Conservation (phyloP, 2,797 vertebrate genomes). For the Chiloscyllium punctatum region DNA sequence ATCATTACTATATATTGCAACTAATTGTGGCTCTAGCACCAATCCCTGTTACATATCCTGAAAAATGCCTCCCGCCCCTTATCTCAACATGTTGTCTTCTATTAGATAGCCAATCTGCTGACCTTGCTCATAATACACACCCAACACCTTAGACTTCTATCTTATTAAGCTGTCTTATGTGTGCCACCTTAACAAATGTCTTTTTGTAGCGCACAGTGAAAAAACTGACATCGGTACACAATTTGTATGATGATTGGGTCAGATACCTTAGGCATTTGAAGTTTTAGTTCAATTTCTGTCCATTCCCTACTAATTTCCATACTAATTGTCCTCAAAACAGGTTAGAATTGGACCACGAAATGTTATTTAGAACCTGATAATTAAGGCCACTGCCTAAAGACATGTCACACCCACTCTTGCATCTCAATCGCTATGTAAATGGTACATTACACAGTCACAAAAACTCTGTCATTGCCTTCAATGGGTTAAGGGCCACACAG, state of each 20-base stretch:
- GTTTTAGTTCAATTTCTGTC: neutral
- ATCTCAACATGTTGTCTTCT: too few relatives aligned
- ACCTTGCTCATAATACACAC: too few relatives aligned
- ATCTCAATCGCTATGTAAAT: neutral
- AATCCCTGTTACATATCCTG: too few relatives aligned
- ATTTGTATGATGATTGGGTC: neutral
- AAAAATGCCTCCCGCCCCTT: too few relatives aligned
- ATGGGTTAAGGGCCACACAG: neutral
- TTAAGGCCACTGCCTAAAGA: neutral
- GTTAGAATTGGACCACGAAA: neutral
- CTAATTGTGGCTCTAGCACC: too few relatives aligned
- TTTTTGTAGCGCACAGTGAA: neutral
- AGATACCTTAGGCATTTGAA: neutral
- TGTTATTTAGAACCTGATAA: neutral
- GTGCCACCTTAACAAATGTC: too few relatives aligned
- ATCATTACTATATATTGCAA: too few relatives aligned
- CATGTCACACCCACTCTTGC: neutral
- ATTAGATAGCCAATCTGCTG: too few relatives aligned
- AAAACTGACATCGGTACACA: neutral
- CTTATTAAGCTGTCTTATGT: too few relatives aligned
- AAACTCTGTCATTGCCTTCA: neutral
- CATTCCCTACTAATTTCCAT: neutral
- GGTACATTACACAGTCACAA: neutral
- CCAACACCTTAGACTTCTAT: too few relatives aligned
- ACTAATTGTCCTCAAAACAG: neutral